Evolutionary conservation across 2,113 vertebrate species (phyloP).

Genomic region (Notarius lentiginosus): DNA sequence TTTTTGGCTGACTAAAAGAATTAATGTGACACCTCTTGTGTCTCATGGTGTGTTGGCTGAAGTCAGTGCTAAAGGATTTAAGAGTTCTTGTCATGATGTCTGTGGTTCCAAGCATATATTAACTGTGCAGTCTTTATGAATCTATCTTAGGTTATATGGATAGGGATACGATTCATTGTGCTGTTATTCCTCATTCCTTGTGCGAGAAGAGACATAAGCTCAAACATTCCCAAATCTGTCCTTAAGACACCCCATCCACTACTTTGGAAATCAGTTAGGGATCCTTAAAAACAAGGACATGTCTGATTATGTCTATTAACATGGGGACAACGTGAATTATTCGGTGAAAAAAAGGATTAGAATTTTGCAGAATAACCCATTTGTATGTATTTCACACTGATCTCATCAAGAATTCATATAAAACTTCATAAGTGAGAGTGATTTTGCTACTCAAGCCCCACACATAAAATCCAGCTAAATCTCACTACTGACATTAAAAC

Average conservation of each 20-base stretch:
- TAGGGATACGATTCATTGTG: background rate
- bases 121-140: conserved; percentile 8
- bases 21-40: conserved; percentile 54
- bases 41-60: conserved; percentile 41
- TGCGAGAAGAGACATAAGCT: background rate
- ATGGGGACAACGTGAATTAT: background rate
- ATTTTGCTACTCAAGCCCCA: background rate
- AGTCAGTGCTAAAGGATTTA: conserved; percentile 38
- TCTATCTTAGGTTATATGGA: background rate
- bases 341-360: background rate
- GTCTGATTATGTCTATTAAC: background rate
- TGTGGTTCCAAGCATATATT: conserved; percentile 1
- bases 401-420: background rate
- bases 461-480: background rate
- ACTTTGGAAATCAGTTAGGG: background rate
- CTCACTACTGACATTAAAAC: background rate
- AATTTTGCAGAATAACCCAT: background rate
- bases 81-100: conserved; percentile 24
- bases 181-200: background rate
- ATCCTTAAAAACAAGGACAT: background rate
- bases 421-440: background rate
- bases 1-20: conserved; percentile 46
- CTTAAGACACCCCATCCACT: background rate
- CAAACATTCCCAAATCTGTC: background rate
- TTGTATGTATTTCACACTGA: conserved; percentile 2